Conservation (phyloP, 2,113 vertebrate species). For the Petrocephalus microphthalmus region DNA sequence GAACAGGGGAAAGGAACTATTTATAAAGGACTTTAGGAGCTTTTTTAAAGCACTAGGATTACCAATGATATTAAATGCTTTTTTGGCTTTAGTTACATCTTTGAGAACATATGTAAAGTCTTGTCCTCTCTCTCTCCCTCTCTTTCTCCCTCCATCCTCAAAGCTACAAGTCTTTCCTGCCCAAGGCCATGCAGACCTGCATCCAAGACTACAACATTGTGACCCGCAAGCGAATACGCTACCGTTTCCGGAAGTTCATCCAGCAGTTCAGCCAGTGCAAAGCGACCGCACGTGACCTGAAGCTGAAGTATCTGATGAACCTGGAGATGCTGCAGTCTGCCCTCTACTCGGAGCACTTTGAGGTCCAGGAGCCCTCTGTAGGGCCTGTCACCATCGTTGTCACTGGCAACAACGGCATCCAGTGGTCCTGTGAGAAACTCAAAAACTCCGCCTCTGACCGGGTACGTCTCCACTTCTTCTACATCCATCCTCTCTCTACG, state of each 20-base stretch:
- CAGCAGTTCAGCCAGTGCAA: slow-evolving; percentile 86
- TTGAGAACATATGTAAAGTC: neutral
- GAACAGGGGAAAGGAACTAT: neutral
- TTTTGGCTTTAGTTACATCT: neutral
- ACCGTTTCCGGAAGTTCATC: slow-evolving; percentile 87
- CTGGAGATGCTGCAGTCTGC: slow-evolving; percentile 83
- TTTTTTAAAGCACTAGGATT: neutral
- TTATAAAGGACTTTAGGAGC: neutral
- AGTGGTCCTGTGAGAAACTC: slow-evolving; percentile 67
- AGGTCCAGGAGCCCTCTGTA: slow-evolving; percentile 72
- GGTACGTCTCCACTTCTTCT: neutral
- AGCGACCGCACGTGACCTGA: slow-evolving; percentile 80
- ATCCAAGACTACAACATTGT: slow-evolving; percentile 91
- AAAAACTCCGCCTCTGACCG: neutral
- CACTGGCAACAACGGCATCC: slow-evolving; percentile 85
- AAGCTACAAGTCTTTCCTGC: slow-evolving; percentile 94
- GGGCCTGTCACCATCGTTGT: slow-evolving; percentile 76
- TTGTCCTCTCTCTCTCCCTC: neutral
- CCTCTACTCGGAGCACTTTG: slow-evolving; percentile 84
- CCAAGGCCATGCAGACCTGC: slow-evolving; percentile 71
- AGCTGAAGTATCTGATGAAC: slow-evolving; percentile 93
- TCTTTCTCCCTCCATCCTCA: neutral
- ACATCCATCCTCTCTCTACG: neutral
- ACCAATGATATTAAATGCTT: neutral
- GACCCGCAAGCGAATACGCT: slow-evolving; percentile 90